Percentiles rank a stretch among this genome's conserved stretches.
Evolutionary conservation across 2,797 vertebrate genomes (phyloP).

Genomic region (Synanceia verrucosa): DNA sequence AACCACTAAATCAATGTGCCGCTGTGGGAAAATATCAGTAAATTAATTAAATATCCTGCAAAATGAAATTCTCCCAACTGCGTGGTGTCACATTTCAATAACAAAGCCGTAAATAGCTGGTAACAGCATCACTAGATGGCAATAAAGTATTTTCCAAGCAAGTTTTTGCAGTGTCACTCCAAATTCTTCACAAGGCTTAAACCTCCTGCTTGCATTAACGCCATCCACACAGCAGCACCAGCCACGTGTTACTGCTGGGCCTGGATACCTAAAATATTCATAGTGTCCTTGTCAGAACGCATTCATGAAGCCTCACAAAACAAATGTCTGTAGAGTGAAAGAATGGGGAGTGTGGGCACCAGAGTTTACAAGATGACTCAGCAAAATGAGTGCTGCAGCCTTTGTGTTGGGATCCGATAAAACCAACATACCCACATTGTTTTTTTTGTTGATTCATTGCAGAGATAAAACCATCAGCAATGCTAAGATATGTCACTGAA

Average conservation of each 20-base stretch:
- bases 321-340: slow-evolving; percentile 52
- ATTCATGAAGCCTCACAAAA: slow-evolving; percentile 68
- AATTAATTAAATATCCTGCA: neutral
- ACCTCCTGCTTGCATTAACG: slow-evolving; percentile 15
- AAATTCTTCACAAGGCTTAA: slow-evolving; percentile 11
- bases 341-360: slow-evolving; percentile 7
- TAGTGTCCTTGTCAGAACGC: slow-evolving; percentile 73
- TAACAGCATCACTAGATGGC: neutral
- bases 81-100: neutral
- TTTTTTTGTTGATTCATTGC: neutral
- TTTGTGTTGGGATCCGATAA: slow-evolving; percentile 24
- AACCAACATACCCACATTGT: neutral
- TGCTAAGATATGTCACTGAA: neutral
- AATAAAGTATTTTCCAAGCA: neutral
- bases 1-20: too few species aligned
- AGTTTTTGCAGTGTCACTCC: neutral
- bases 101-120: neutral
- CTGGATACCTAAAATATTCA: slow-evolving; percentile 77
- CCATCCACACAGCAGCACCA: slow-evolving; percentile 24
- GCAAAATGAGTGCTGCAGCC: slow-evolving; percentile 24
- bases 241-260: slow-evolving; percentile 49
- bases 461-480: slow-evolving; percentile 3
- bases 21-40: too few species aligned
- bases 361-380: slow-evolving; percentile 51
- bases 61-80: neutral